Evolutionary conservation across 2,797 vertebrate genomes (phyloP).

Genomic region (Lepus oiostolus): DNA sequence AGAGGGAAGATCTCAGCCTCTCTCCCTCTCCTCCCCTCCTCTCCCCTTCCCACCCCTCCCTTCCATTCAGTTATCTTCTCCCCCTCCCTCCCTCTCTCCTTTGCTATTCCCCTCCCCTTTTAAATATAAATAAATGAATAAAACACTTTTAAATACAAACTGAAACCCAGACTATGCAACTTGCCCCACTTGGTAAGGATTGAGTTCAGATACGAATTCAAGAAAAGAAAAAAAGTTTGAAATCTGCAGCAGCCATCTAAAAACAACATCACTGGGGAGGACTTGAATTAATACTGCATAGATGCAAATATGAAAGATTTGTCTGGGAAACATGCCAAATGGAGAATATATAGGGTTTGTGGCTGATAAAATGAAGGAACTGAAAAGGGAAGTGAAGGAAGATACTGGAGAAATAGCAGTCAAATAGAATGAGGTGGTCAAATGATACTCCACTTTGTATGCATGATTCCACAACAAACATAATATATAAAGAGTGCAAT

Average conservation of each 20-base stretch:
- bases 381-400: conserved; percentile 23
- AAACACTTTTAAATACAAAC: not conserved
- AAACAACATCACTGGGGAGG: not conserved
- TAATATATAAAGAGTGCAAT: not conserved
- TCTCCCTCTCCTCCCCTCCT: no score
- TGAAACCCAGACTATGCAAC: not conserved
- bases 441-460: not conserved
- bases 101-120: no score
- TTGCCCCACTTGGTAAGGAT: not conserved
- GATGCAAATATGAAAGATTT: not conserved
- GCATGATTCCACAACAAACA: not conserved
- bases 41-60: no score
- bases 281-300: not conserved
- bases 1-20: no score
- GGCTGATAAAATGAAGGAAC: not conserved
- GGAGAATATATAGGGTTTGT: not conserved
- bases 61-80: no score
- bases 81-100: no score
- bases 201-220: not conserved
- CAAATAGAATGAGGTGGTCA: not conserved
- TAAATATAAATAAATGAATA: no score
- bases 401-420: not conserved
- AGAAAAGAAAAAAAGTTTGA: conserved; percentile 41
- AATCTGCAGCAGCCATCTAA: not conserved
- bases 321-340: not conserved